These are phyloP conservation scores for Ochotona curzoniae DNA, from an alignment of 2,113 vertebrate species.

Conservation along the genomic window DNA sequence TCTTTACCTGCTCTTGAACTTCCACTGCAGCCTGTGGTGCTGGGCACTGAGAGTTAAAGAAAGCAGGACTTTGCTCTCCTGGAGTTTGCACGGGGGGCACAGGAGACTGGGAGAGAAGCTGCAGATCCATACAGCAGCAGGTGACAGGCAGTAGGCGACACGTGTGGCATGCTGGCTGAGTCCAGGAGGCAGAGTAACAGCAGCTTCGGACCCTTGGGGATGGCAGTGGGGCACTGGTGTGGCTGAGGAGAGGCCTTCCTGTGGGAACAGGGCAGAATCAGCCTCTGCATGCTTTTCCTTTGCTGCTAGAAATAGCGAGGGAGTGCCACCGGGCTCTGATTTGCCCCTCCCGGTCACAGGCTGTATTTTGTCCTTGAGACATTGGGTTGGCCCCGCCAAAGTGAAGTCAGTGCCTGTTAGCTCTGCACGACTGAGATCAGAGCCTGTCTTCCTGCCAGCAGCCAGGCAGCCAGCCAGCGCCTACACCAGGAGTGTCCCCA, in stretches of 20 bases:
- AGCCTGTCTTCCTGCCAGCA: slow-evolving; percentile 38
- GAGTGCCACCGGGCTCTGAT: slow-evolving; percentile 45
- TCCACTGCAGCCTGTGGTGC: neutral
- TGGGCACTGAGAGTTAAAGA: neutral
- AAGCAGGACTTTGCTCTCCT: neutral
- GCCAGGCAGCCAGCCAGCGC: slow-evolving; percentile 31
- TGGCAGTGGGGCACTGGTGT: neutral
- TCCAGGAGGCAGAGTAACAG: neutral
- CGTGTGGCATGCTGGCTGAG: neutral
- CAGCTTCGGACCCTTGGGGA: neutral
- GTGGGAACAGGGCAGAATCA: neutral
- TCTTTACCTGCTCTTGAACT: neutral
- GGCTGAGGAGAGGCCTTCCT: neutral
- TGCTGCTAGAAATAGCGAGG: slow-evolving; percentile 58
- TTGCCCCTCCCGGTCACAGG: slow-evolving; percentile 61
- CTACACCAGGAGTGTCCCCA: neutral
- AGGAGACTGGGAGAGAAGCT: neutral
- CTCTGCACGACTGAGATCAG: slow-evolving; percentile 69
- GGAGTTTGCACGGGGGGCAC: neutral
- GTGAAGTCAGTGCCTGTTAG: slow-evolving; percentile 72
- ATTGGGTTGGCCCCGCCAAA: neutral
- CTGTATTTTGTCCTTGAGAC: slow-evolving; percentile 71
- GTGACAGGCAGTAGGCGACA: neutral
- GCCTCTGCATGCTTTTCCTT: slow-evolving; percentile 22
- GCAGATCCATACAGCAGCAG: too few relatives aligned